These are phyloP conservation scores for Corythucha ciliata DNA, from an alignment of 2,888 invertebrate genomes.

Conservation along the genomic window DNA sequence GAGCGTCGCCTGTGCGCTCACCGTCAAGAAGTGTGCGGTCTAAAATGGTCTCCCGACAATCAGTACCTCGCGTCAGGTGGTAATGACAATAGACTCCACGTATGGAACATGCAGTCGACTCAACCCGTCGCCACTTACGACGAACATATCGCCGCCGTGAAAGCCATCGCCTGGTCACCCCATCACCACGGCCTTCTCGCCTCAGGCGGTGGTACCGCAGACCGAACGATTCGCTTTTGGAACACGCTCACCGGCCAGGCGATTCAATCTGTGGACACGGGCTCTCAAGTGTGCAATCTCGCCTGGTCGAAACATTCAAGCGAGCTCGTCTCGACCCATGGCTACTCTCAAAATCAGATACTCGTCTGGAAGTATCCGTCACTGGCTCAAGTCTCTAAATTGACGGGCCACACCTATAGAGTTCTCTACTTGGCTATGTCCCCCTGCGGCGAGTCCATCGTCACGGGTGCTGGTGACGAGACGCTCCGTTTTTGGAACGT, in stretches of 20 bases:
- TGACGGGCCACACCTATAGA: slow-evolving; percentile 92
- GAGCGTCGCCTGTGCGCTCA: slow-evolving; percentile 79
- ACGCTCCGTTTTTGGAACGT: slow-evolving; percentile 98
- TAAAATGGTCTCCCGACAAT: slow-evolving; percentile 97
- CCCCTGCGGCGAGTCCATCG: slow-evolving; percentile 96
- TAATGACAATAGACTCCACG: slow-evolving; percentile 91
- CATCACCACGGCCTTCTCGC: slow-evolving; percentile 94
- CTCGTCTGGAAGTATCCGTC: slow-evolving; percentile 98
- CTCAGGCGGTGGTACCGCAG: slow-evolving; percentile 97
- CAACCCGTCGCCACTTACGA: slow-evolving; percentile 91
- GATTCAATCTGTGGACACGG: slow-evolving; percentile 97
- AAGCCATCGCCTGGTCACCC: slow-evolving; percentile 98
- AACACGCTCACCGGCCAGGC: slow-evolving; percentile 96
- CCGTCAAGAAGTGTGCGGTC: slow-evolving; percentile 90
- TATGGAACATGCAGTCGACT: slow-evolving; percentile 81
- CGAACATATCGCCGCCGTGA: slow-evolving; percentile 93
- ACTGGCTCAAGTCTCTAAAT: slow-evolving; percentile 77
- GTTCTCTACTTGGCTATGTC: slow-evolving; percentile 93
- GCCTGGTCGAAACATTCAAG: slow-evolving; percentile 99
- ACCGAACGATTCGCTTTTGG: slow-evolving; percentile 86
- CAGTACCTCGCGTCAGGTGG: slow-evolving; percentile 96
- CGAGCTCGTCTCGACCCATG: slow-evolving; percentile 91
- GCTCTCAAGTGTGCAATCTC: slow-evolving; percentile 83
- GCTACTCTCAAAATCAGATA: slow-evolving; percentile 97
- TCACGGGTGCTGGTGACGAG: slow-evolving; percentile 97